Conservation (phyloP, 2,113 vertebrate species). For the Apistogramma diplotaenia region DNA sequence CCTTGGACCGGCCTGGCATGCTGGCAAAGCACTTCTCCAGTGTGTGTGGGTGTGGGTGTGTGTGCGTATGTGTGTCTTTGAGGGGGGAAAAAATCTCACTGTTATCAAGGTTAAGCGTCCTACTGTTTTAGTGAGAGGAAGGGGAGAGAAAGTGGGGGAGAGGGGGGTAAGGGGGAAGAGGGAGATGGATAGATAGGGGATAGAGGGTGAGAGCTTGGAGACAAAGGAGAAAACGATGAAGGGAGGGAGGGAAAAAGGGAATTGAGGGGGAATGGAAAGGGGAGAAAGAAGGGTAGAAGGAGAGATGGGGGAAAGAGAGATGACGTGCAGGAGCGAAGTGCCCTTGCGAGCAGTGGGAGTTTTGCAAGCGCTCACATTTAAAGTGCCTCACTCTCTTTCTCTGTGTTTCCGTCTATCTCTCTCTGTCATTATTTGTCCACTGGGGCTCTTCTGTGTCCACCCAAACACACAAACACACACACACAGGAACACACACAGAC, state of each 20-base stretch:
- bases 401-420: slow-evolving; percentile 58
- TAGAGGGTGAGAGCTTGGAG: slow-evolving; percentile 70
- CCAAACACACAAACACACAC: slow-evolving; percentile 34
- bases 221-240: slow-evolving; percentile 66
- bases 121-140: slow-evolving; percentile 74
- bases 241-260: slow-evolving; percentile 55
- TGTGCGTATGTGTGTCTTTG: slow-evolving; percentile 64
- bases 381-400: slow-evolving; percentile 65
- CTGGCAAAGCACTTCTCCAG: slow-evolving; percentile 78
- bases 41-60: slow-evolving; percentile 47
- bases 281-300: slow-evolving; percentile 56
- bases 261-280: slow-evolving; percentile 41
- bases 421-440: slow-evolving; percentile 73
- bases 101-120: slow-evolving; percentile 80
- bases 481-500: slow-evolving; percentile 3
- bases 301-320: slow-evolving; percentile 49
- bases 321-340: slow-evolving; percentile 66
- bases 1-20: slow-evolving; percentile 76
- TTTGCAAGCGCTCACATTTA: slow-evolving; percentile 70
- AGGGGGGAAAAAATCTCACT: slow-evolving; percentile 71
- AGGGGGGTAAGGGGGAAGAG: slow-evolving; percentile 42
- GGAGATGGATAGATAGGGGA: slow-evolving; percentile 75
- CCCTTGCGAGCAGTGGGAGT: slow-evolving; percentile 71
- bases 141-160: slow-evolving; percentile 60
- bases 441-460: slow-evolving; percentile 60